These are phyloP conservation scores for Helogale parvula DNA, from an alignment of 2,113 vertebrate genomes.

Conservation along the genomic window DNA sequence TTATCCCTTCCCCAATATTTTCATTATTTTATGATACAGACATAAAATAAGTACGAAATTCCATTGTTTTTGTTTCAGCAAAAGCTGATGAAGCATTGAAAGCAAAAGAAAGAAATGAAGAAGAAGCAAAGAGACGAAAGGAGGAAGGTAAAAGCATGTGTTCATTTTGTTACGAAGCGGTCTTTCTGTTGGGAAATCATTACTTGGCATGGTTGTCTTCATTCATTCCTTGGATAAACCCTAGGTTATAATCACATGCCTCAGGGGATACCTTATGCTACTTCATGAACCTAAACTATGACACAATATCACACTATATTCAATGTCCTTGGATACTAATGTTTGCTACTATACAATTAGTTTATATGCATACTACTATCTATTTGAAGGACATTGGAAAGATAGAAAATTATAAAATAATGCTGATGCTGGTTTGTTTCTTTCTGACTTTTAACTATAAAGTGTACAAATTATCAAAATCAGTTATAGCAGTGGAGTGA, in stretches of 20 bases:
- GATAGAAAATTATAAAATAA: not conserved
- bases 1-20: constrained; percentile 4
- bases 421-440: not conserved
- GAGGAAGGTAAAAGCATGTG: constrained; percentile 89
- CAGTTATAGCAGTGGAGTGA: not conserved
- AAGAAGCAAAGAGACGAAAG: constrained; percentile 92
- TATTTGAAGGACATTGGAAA: not conserved
- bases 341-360: not conserved
- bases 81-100: constrained; percentile 96
- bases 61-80: constrained; percentile 85
- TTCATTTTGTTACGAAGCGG: not conserved
- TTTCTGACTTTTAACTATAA: constrained; percentile 20
- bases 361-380: not conserved
- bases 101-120: constrained; percentile 94
- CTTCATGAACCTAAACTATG: not conserved
- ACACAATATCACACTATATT: not conserved
- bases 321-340: not conserved
- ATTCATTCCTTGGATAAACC: not conserved
- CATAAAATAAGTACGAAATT: not conserved
- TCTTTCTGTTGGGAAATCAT: not conserved
- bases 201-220: not conserved
- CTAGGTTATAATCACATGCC: not conserved
- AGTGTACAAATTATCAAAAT: not conserved
- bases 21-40: not conserved
- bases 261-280: not conserved